Base-by-base conservation (phyloP, 1,140 invertebrate genomes). In the Carposina sasakii region DNA sequence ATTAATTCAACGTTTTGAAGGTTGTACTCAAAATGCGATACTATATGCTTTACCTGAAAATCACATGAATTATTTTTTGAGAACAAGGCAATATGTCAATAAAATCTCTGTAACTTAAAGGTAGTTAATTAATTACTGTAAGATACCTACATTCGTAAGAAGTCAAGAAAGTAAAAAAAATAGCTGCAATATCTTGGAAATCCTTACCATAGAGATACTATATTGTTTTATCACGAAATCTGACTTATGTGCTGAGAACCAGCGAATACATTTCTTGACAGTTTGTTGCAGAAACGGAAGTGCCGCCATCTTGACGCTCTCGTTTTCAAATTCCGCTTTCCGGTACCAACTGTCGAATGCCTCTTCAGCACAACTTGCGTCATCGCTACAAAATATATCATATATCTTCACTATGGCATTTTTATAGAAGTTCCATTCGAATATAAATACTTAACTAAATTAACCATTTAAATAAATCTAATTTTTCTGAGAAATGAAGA, bases 11-110 rank as follows among this genome's bases (percentile, higher is more conserved):
- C 22, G n/a, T 70, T 70, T 45, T 71, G 64, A 9, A 44, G 39
- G 39, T 69, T 48, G 40, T 76, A 74, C 44, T 75, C 75, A 33
- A 85, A 74, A 34, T 85, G 81, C 16, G 68, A 69, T 47, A 85
- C 26, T 37, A 86, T 75, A 67, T 83, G 79, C 36, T 69, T 71
- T 2, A 82, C 70, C 83, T 85, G 44, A 10, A 68, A 65, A 46
- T 21, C 12, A n/a, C n/a, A n/a, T n/a, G n/a, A n/a, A n/a, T n/a
- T n/a, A n/a, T n/a, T n/a, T n/a, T n/a, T n/a, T n/a, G n/a, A n/a
- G n/a, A n/a, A n/a, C n/a, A n/a, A n/a, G n/a, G n/a, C n/a, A n/a
- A n/a, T n/a, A n/a, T n/a, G n/a, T n/a, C n/a, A n/a, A n/a, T n/a
- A n/a, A n/a, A n/a, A n/a, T n/a, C n/a, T n/a, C n/a, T n/a, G n/a